phyloP scores from a whole-genome alignment of 2,888 invertebrate genomes.

The Dexiosoma caninum region DNA sequence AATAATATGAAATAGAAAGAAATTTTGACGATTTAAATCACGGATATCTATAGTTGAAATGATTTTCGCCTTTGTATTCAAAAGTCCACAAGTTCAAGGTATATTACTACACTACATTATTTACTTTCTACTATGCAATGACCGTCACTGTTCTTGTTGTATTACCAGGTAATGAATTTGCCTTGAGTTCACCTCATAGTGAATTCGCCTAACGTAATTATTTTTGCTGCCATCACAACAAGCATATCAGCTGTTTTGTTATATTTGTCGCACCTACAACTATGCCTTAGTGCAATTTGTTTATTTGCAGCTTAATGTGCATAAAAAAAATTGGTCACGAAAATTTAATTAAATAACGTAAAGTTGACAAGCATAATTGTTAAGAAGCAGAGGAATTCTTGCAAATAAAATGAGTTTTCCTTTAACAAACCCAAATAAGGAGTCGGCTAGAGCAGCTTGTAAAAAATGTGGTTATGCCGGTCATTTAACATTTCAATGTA shows the following conservation, averaged over 20 bases:
- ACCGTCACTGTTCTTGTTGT: no score
- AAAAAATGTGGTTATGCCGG: conserved; percentile 98
- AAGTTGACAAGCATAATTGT: background rate
- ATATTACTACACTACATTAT: no score
- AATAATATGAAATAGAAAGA: no score
- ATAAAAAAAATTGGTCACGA: background rate
- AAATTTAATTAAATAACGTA: conserved; percentile 23
- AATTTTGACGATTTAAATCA: no score
- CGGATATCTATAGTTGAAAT: no score
- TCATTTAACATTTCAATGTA: conserved; percentile 96
- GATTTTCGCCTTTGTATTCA: no score
- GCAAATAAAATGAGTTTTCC: conserved; percentile 72
- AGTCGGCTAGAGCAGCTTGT: conserved; percentile 88
- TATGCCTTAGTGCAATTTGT: conserved; percentile 27
- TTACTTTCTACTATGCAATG: no score
- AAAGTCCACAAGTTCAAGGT: no score
- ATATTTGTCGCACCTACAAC: conserved; percentile 37
- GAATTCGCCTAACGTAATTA: no score
- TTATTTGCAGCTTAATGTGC: conserved; percentile 38
- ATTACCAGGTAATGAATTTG: no score
- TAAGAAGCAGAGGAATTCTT: background rate
- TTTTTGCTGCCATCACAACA: no score
- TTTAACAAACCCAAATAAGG: conserved; percentile 81
- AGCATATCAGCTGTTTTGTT: conserved; percentile 60
- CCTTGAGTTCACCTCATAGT: no score